Evolutionary conservation across 2,888 invertebrate genomes (phyloP), one percentile per base, ranked within the genome.

Genomic region (Hemithea aestivaria): DNA sequence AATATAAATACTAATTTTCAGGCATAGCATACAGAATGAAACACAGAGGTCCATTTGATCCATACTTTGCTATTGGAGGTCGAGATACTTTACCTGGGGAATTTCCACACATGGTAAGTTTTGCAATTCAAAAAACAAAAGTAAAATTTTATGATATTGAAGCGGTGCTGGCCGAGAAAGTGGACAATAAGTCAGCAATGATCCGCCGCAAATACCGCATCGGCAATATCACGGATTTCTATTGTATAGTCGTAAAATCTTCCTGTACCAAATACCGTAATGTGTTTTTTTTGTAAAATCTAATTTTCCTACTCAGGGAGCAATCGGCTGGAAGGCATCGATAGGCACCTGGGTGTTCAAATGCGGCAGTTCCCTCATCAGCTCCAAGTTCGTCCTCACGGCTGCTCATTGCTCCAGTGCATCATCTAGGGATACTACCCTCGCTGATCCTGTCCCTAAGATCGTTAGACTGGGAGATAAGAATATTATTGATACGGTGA

Each of bases 361-460:
- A 48, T 93, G 93, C 57, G 93, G 93, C 0, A 91, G 92, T 2
- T 87, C 90, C 1, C 73, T 94, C 3, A 89, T 94, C 36, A 91
- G 91, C 32, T 78, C 89, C 10, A 83, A 79, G 30, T 92, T 89
- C 59, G 87, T 93, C 1, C 59, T 93, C 21, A 92, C 92, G 0
- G 93, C 93, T 0, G 93, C 91, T 0, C 93, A 93, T 64, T 93
- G 93, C 53, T 62, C 71, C 2, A 61, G 45, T 2, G 58, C 63
- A 1, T 67, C 70, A 0, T 20, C 50, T 0, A 46, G 53, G 8
- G 65, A 67, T n/a, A 53, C 62, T 1, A 51, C 53, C 7, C 52
- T 76, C 24, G 41, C 58, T 1, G 66, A 69, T 24, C 40, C 53
- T 1, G 41, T 48, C 1, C 78, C 79, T 0, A 67, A 74, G 41